Conservation (phyloP, 1,140 invertebrate species). For the Chironomus striatipennis region DNA sequence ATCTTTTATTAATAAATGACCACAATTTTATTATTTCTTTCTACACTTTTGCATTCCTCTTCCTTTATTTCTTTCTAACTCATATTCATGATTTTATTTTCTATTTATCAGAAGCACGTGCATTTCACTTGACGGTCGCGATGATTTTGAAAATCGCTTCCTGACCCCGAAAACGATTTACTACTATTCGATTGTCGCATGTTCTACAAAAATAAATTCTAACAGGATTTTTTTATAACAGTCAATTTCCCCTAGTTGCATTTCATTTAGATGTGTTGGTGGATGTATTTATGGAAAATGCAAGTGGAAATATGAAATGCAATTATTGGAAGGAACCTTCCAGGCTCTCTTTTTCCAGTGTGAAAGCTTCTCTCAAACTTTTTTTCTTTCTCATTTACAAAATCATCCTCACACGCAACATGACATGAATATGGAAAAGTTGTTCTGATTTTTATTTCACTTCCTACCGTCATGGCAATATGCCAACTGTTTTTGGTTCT, state of each 20-base stretch:
- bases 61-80: background rate
- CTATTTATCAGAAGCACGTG: slow-evolving; percentile 7
- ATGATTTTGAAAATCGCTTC: slow-evolving; percentile 13
- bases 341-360: background rate
- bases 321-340: too few species aligned
- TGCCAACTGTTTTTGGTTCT: background rate
- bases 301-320: background rate
- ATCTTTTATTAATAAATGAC: background rate
- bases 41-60: background rate
- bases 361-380: background rate
- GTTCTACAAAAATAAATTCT: background rate
- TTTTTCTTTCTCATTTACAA: background rate
- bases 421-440: background rate
- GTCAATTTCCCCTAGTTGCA: background rate
- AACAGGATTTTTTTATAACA: background rate
- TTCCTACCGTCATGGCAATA: background rate
- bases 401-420: background rate
- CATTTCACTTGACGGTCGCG: background rate
- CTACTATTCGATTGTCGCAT: slow-evolving; percentile 7
- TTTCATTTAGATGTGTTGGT: background rate
- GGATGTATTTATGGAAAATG: background rate
- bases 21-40: background rate
- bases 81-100: background rate
- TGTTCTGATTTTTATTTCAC: background rate
- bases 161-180: slow-evolving; percentile 11